Evolutionary conservation across 2,113 vertebrate genomes (phyloP), one percentile per base, ranked within the genome.

Genomic region (Alligator mississippiensis): DNA sequence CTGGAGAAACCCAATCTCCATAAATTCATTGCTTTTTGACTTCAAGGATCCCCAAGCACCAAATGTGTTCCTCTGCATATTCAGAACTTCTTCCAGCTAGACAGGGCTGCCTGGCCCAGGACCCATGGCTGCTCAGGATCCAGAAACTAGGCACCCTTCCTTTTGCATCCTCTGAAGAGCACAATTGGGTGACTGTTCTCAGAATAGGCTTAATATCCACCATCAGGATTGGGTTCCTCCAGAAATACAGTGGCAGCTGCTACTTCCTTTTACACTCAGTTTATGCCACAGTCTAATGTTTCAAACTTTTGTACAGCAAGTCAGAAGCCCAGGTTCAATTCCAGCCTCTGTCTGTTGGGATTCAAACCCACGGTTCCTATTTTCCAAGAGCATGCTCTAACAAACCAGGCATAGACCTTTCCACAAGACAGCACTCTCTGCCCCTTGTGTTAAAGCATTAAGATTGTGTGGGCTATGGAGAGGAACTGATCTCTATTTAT

Each of bases 221-320:
- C 0, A 1, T 18, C 2, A 76, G 60, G 81, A 87, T n/a, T 78
- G 22, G 2, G 17, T 10, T 1, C 80, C 77, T 90, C 3, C 13
- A 14, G 62, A 76, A 82, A 85, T 9, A 84, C 63, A 78, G 18
- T 47, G 1, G 3, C 27, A 2, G 61, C 77, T 16, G 24, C 72
- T 83, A 34, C 17, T 34, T 89, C 34, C n/a, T 94, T 81, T 81
- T 85, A 11, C 54, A 34, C 30, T 58, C 6, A 66, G 57, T 63
- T 3, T 64, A 19, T n/a, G 3, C 25, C 6, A 72, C 83, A 54
- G 72, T 47, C 14, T 59, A 27, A 38, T 25, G 5, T 27, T 30
- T 77, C 8, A 2, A 34, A 58, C 3, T 15, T 22, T 87, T 14
- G 77, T 0, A 1, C 2, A 30, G 77, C 11, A 84, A 81, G 76